Evolutionary conservation across 2,888 invertebrate species (phyloP).

Genomic region (Dioctria linearis): DNA sequence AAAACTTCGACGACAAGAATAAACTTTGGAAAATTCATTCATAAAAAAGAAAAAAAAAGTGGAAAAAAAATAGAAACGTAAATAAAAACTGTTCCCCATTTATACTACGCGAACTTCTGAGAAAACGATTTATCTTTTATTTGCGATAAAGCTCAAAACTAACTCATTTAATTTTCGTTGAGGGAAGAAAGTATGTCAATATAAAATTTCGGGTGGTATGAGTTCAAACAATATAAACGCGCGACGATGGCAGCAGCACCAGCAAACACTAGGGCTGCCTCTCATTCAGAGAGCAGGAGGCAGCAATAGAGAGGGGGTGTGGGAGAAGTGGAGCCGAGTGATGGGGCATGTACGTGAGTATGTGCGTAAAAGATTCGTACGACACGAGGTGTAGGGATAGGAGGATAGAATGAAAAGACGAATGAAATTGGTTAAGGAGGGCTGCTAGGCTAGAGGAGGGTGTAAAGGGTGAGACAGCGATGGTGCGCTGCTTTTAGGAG

Average conservation of each 20-base stretch:
- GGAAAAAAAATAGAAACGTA: neutral
- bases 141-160: constrained; percentile 50
- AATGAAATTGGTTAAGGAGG: no score
- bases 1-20: constrained; percentile 18
- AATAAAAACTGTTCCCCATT: constrained; percentile 22
- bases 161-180: constrained; percentile 51
- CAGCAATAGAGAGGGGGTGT: neutral
- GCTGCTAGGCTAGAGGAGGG: neutral
- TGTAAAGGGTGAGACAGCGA: neutral
- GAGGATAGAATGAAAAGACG: neutral
- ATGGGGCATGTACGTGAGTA: constrained; percentile 45
- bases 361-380: constrained; percentile 47
- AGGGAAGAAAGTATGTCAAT: constrained; percentile 52
- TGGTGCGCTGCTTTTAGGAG: neutral
- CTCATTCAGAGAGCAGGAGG: neutral
- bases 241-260: constrained; percentile 7
- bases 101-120: constrained; percentile 15
- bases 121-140: constrained; percentile 50
- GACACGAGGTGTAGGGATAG: constrained; percentile 14
- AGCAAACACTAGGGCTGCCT: neutral
- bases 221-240: constrained; percentile 43
- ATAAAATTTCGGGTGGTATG: constrained; percentile 39
- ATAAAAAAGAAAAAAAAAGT: constrained; percentile 11
- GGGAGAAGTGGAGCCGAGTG: neutral
- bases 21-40: constrained; percentile 20